These are phyloP conservation scores for Drosophila pectinifera DNA, from an alignment of 1,140 invertebrate genomes.

Conservation along the genomic window DNA sequence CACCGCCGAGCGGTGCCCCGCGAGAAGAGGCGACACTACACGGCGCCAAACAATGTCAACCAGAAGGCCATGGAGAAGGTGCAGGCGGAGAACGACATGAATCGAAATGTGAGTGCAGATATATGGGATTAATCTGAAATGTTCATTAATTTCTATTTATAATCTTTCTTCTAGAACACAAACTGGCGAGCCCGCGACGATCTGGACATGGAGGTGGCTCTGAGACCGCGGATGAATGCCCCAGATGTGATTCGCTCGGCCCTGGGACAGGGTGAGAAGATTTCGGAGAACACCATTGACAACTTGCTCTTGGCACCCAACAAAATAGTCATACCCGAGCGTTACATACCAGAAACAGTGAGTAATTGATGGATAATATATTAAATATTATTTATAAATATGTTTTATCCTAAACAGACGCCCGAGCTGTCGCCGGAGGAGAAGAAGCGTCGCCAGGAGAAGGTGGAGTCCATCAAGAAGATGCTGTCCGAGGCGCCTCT, in stretches of 20 bases:
- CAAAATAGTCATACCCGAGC: constrained; percentile 95
- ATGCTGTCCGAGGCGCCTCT: constrained; percentile 91
- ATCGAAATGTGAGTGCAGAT: constrained; percentile 86
- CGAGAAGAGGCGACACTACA: constrained; percentile 94
- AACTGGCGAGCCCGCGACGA: constrained; percentile 91
- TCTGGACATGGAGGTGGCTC: constrained; percentile 92
- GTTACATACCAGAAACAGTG: constrained; percentile 95
- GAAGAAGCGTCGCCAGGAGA: constrained; percentile 91
- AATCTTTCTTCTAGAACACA: no score
- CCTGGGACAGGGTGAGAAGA: constrained; percentile 86
- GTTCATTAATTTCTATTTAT: no score
- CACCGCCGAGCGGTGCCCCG: constrained; percentile 89
- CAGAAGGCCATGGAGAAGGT: constrained; percentile 87
- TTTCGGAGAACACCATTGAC: constrained; percentile 92
- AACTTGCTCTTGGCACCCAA: constrained; percentile 93
- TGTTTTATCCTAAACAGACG: constrained; percentile 85
- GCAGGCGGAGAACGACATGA: constrained; percentile 86
- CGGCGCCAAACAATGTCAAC: constrained; percentile 90
- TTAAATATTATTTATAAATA: no score
- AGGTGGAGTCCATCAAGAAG: constrained; percentile 95
- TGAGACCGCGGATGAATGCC: constrained; percentile 89
- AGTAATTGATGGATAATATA: constrained; percentile 15
- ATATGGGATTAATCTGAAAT: rapidly evolving
- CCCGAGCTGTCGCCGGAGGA: constrained; percentile 93
- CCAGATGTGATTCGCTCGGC: constrained; percentile 94